Evolutionary conservation across 1,140 invertebrate species (phyloP), one percentile per base, ranked within the genome.

Genomic region (Grapholita molesta): DNA sequence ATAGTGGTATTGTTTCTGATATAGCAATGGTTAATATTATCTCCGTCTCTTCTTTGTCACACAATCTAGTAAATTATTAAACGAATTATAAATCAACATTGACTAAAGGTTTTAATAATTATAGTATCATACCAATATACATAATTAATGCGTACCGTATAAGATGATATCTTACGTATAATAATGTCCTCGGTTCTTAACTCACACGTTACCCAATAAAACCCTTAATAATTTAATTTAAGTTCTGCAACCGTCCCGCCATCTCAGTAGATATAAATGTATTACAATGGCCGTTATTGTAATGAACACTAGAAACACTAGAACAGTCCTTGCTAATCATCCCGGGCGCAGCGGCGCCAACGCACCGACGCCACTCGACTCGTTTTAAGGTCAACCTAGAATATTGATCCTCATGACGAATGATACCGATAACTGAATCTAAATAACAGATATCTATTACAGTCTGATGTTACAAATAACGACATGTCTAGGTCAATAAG

Each of bases 401-500:
- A 57, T 57, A 53, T 12, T 9, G 2, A 57, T 28, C 3, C 30
- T 38, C n/a, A 33, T 65, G 64, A 57, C 68, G 64, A 69, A 69
- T 65, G 57, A 32, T 61, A 61, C 55, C 55, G 61, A 64, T 48
- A 69, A 65, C 35, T 42, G 35, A 64, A 6, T 23, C 32, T 66
- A 61, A 66, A 66, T 66, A 52, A 52, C 42, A 32, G 9, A 52
- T 70, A 76, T 80, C 72, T 71, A 77, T 81, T 76, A 73, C 61
- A 77, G 68, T 72, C 64, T 38, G 65, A 82, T 84, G 70, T 71
- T 61, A 57, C 30, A 68, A 66, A 75, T 35, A 76, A 75, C 68
- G 80, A 83, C 82, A 74, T 78, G 74, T 88, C 84, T 83, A 88
- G 85, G 85, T 72, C 82, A 71, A 42, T 35, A 42, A 70, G 77